Evolutionary conservation across 2,113 vertebrate genomes (phyloP).

Genomic region (Arvicanthis niloticus): DNA sequence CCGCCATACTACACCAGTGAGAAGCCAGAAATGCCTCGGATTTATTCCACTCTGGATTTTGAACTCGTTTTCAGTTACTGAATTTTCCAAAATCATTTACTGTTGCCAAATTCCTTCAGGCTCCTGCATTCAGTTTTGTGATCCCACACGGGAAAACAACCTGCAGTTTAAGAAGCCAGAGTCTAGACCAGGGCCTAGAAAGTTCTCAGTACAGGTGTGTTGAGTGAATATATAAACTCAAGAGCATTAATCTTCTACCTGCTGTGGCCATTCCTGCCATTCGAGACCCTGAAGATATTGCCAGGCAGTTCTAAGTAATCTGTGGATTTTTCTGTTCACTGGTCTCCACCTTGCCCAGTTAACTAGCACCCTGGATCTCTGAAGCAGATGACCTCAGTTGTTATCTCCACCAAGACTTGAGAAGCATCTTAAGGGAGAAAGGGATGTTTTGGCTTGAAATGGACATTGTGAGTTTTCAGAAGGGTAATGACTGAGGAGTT

Average conservation of each 20-base stretch:
- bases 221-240: not conserved
- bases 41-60: not conserved
- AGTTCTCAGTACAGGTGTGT: not conserved
- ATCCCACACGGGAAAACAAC: not conserved
- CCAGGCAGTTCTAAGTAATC: not conserved
- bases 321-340: not conserved
- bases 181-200: not conserved
- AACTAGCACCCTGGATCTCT: not conserved
- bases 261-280: not conserved
- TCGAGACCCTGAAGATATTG: not conserved
- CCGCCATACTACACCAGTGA: too few relatives aligned
- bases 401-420: not conserved
- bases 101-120: not conserved
- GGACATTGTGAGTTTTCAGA: not conserved
- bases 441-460: not conserved
- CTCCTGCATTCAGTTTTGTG: not conserved
- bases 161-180: not conserved
- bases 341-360: not conserved
- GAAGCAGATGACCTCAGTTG: constrained; percentile 36
- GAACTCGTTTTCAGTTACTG: not conserved
- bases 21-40: not conserved
- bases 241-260: not conserved
- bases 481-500: not conserved
- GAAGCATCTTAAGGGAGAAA: not conserved
- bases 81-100: not conserved